Evolutionary conservation across 2,113 vertebrate species (phyloP).

Genomic region (Cyphomyrus discorhynchus): DNA sequence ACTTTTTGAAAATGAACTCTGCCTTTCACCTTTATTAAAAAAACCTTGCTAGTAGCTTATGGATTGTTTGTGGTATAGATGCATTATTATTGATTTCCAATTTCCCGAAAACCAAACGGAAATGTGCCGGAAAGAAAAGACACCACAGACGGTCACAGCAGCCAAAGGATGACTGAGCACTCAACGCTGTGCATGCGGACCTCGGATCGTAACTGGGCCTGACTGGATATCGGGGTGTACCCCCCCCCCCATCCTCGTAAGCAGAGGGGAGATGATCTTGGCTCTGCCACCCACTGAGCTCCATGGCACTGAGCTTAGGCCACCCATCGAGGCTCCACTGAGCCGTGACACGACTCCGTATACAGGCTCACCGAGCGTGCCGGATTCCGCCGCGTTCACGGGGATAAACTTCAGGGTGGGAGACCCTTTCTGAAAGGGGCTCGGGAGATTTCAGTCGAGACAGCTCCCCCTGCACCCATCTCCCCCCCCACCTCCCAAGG

Average conservation of each 20-base stretch:
- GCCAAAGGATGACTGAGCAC: neutral
- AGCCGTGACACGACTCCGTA: slow-evolving; percentile 68
- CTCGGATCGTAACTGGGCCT: slow-evolving; percentile 37
- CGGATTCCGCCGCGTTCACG: neutral
- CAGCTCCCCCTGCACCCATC: too few species aligned
- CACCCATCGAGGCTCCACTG: slow-evolving; percentile 66
- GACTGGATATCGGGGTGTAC: slow-evolving; percentile 55
- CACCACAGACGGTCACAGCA: neutral
- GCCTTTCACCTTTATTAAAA: neutral
- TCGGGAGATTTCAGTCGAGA: too few species aligned
- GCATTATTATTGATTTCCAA: slow-evolving; percentile 2
- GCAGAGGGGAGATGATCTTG: slow-evolving; percentile 66
- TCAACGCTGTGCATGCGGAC: neutral
- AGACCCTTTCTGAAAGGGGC: too few species aligned
- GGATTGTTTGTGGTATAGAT: neutral
- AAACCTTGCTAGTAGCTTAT: neutral
- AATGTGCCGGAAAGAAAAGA: slow-evolving; percentile 22
- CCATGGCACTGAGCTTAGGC: slow-evolving; percentile 59
- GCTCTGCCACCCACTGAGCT: slow-evolving; percentile 60
- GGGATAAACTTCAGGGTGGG: too few species aligned
- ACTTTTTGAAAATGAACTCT: neutral
- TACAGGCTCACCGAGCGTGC: slow-evolving; percentile 64
- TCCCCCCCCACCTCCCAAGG: neutral
- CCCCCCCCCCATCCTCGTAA: slow-evolving; percentile 42
- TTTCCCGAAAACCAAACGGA: slow-evolving; percentile 16